Percentiles rank a stretch among this genome's conserved stretches.
phyloP scores from a whole-genome alignment of 2,888 invertebrate species.

The Hedychridium roseum region DNA sequence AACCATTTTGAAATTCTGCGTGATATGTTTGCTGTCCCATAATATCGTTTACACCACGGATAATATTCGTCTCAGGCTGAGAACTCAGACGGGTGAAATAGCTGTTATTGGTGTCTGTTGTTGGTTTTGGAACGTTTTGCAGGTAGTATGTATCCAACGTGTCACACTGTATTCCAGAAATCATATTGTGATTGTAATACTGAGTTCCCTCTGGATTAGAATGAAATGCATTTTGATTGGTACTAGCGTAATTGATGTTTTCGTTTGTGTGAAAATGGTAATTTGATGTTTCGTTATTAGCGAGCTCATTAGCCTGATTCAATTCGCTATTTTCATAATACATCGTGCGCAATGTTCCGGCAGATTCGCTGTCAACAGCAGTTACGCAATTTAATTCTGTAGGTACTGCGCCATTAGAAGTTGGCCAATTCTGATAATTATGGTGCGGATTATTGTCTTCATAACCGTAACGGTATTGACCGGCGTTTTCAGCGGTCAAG shows the following conservation, averaged over 20 bases:
- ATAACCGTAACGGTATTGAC: constrained; percentile 33
- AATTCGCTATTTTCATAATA: constrained; percentile 32
- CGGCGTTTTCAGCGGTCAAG: constrained; percentile 19
- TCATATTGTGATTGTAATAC: constrained; percentile 27
- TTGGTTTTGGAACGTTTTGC: too few species aligned
- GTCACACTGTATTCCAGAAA: constrained; percentile 20
- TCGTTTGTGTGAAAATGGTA: constrained; percentile 27
- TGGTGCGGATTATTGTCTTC: constrained; percentile 39
- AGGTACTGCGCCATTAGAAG: constrained; percentile 31
- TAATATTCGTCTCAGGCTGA: too few species aligned
- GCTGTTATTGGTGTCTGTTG: constrained; percentile 21
- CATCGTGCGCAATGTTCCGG: constrained; percentile 32
- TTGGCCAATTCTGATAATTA: constrained; percentile 49
- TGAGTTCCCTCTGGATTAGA: constrained; percentile 23
- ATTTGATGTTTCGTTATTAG: constrained; percentile 16
- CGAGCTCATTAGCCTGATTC: constrained; percentile 9
- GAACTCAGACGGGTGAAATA: too few species aligned
- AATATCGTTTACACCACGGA: too few species aligned
- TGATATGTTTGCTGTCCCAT: too few species aligned
- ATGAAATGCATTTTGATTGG: constrained; percentile 24
- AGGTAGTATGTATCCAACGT: constrained; percentile 31
- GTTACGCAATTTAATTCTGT: constrained; percentile 13
- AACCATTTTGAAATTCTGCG: too few species aligned
- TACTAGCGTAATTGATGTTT: constrained; percentile 14
- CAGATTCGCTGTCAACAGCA: constrained; percentile 24